Base-by-base conservation (phyloP, 2,888 invertebrate species). In the Phasia obesa region DNA sequence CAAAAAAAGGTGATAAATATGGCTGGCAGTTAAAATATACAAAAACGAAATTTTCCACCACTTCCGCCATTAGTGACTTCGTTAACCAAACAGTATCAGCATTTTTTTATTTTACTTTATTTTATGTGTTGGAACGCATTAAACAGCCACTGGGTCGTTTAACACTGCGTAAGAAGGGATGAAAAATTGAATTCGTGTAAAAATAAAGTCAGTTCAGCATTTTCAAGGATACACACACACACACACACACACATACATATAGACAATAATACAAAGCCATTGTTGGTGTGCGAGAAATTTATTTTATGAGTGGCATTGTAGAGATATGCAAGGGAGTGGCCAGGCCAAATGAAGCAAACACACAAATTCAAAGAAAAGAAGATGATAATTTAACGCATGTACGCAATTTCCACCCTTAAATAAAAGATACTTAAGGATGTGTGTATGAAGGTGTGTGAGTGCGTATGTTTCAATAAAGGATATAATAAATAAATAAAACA, bases 251-350 rank as follows among this genome's bases (percentile, higher is more conserved):
- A 38, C 13, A 21, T 2, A 17, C n/a, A n/a, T n/a, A n/a, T n/a
- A n/a, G n/a, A n/a, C n/a, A n/a, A n/a, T n/a, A n/a, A n/a, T n/a
- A n/a, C n/a, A n/a, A n/a, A n/a, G n/a, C n/a, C 31, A 47, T 17
- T 35, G 25, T 60, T 60, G 60, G 38, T 38, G 38, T 35, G n/a
- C n/a, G 35, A 57, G 55, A 21, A 77, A 70, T 83, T 70, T 71
- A 57, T 75, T 57, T 62, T 69, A 42, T 44, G 44, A 49, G 35
- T 47, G 31, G 49, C 11, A 25, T n/a, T 31, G 21, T 47, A 69
- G 71, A 79, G 42, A 73, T 64, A 77, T 69, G 81, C 77, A 77
- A 77, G 81, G 80, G 81, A 77, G 80, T 81, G 81, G 81, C 83
- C 44, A 83, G 81, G 81, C 83, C 44, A 83, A 83, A 51, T 71